phyloP scores from a whole-genome alignment of 2,797 vertebrate genomes.

The Discoglossus pictus region DNA sequence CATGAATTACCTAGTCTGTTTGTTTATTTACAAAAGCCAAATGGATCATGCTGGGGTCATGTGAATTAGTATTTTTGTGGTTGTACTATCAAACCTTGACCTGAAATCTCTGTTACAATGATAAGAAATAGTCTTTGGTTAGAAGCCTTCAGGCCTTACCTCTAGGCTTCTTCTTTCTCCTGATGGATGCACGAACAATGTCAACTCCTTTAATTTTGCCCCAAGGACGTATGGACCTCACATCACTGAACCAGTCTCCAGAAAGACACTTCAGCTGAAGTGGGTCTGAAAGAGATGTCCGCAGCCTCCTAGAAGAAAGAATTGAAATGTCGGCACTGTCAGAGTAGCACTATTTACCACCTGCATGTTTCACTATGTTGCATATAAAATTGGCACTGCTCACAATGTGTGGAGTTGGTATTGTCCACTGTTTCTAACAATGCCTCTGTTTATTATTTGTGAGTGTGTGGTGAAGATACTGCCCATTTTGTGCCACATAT shows the following conservation, averaged over 20 bases:
- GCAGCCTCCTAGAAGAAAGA: conserved; percentile 72
- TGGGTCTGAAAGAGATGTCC: conserved; percentile 73
- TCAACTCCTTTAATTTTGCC: conserved; percentile 70
- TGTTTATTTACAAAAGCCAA: too few species aligned
- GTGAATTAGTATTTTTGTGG: too few species aligned
- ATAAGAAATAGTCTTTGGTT: too few species aligned
- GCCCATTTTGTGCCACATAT: too few species aligned
- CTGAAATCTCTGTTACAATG: too few species aligned
- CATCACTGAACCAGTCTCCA: conserved; percentile 87
- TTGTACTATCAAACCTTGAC: too few species aligned
- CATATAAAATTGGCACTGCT: not conserved
- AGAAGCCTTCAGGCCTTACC: conserved; percentile 75
- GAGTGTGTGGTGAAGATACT: too few species aligned
- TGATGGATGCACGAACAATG: conserved; percentile 85
- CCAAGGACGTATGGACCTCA: conserved; percentile 75
- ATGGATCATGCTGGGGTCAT: too few species aligned
- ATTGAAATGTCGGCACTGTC: conserved; percentile 9
- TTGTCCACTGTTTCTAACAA: too few species aligned
- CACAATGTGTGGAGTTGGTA: not conserved
- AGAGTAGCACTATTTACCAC: not conserved
- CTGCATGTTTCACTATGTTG: too few species aligned
- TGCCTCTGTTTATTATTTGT: too few species aligned
- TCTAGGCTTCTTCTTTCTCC: conserved; percentile 76
- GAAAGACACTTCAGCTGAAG: conserved; percentile 74
- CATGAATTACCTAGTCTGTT: too few species aligned